Evolutionary conservation across 1,140 invertebrate genomes (phyloP).

Genomic region (Pseudachorutes palmiensis): DNA sequence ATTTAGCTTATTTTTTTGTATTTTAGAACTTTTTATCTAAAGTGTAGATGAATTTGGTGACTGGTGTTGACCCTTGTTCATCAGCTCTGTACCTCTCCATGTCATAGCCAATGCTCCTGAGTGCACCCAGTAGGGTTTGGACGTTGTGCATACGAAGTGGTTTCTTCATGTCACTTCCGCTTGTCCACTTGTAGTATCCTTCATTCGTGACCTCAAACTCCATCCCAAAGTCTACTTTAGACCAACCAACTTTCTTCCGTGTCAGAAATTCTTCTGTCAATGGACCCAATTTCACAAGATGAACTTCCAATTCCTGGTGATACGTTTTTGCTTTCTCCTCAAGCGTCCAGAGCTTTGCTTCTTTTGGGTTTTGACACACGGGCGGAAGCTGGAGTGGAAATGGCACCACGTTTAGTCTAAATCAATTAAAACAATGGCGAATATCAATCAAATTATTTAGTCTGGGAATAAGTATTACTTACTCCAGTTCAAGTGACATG

Average conservation of each 20-base stretch:
- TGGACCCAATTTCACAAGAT: background rate
- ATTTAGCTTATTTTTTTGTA: no score
- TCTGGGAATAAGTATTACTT: background rate
- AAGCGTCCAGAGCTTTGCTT: background rate
- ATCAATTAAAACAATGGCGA: background rate
- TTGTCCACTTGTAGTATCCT: background rate
- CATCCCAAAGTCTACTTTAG: no score
- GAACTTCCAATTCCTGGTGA: background rate
- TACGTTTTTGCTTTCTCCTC: background rate
- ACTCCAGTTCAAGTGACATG: background rate
- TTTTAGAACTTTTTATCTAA: no score
- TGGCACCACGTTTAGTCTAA: background rate
- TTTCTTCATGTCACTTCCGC: background rate
- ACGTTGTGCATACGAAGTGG: background rate
- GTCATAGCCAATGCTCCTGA: background rate
- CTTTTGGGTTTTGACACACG: background rate
- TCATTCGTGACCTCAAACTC: background rate
- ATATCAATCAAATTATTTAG: background rate
- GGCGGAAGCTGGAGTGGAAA: background rate
- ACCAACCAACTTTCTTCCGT: constrained; percentile 1
- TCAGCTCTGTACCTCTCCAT: no score
- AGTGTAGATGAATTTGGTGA: no score
- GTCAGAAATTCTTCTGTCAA: background rate
- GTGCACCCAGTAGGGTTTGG: background rate
- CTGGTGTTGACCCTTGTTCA: no score